Evolutionary conservation across 2,113 vertebrate genomes (phyloP), one percentile per base, ranked within the genome.

Genomic region (Protomyctophum bolini): DNA sequence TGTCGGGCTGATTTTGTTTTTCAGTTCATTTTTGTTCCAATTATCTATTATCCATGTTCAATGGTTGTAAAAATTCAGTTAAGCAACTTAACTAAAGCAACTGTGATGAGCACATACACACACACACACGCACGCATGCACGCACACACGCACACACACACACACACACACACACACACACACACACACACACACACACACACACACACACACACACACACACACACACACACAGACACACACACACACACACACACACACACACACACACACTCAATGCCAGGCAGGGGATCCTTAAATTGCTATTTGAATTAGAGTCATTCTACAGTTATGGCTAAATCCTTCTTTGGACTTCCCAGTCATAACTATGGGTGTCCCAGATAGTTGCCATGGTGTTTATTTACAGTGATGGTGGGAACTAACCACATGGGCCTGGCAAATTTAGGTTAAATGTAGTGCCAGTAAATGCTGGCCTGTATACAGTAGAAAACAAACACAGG

Each of bases 221-320:
- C 21, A 21, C 21, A 2, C 21, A 21, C 21, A 2, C 21, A 21
- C 21, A 2, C 21, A 21, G 1, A 2, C 21, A 21, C 21, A 21
- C 21, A 21, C 21, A 21, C 21, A 21, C 21, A 21, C 21, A 21
- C 21, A 21, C 21, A 21, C 21, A 21, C 21, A 21, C 21, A 21
- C 21, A 21, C 21, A 21, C 21, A 21, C 21, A 21, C 21, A 21
- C 21, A 21, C 21, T 85, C 68, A 58, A 57, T 3, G 71, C 10
- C 15, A 8, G 0, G 60, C 70, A 76, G 73, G 29, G 76, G 55
- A 12, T 33, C 14, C 77, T 80, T 33, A 4, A 4, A 48, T 68
- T 55, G 57, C 49, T 67, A 68, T 48, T 52, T 15, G 55, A 77
- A 75, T 77, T 74, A 12, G 14, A 71, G 10, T 1, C 49, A 73